A percentile compares a stretch with the other conserved stretches of the same genome.
Evolutionary conservation across 1,140 invertebrate genomes (phyloP).

Genomic region (Cherax quadricarinatus): DNA sequence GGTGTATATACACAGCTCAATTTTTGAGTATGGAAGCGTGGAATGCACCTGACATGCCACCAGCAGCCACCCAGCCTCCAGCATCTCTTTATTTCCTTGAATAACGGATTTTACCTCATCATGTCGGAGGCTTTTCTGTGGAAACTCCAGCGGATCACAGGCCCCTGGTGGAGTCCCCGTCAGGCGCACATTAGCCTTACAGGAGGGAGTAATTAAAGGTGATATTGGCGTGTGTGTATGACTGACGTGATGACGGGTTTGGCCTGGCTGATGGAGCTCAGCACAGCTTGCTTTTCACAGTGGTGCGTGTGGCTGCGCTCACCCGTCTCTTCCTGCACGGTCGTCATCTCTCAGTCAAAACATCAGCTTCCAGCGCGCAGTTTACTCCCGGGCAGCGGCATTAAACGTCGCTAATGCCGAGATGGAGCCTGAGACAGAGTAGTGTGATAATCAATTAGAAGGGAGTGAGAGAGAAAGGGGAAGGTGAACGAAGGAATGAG

Average conservation of each 20-base stretch:
- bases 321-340: not conserved
- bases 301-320: not conserved
- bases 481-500: too few relatives aligned
- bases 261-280: constrained; percentile 5
- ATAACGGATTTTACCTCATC: constrained; percentile 39
- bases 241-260: constrained; percentile 46
- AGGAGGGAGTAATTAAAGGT: constrained; percentile 31
- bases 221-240: constrained; percentile 49
- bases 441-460: too few relatives aligned
- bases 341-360: too few relatives aligned
- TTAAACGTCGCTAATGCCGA: too few relatives aligned
- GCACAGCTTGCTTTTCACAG: not conserved
- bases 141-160: constrained; percentile 28
- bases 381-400: too few relatives aligned
- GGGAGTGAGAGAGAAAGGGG: too few relatives aligned
- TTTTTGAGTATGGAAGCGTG: too few relatives aligned
- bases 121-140: not conserved
- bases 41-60: too few relatives aligned
- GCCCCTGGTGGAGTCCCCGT: not conserved
- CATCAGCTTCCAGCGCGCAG: too few relatives aligned
- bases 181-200: constrained; percentile 31
- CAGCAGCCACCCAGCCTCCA: too few relatives aligned
- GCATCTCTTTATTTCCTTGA: not conserved
- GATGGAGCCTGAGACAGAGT: too few relatives aligned
- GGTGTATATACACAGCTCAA: too few relatives aligned